Percentiles rank a stretch among this genome's conserved stretches.
Evolutionary conservation across 1,140 invertebrate species (phyloP).

Genomic region (Intoshia linei): DNA sequence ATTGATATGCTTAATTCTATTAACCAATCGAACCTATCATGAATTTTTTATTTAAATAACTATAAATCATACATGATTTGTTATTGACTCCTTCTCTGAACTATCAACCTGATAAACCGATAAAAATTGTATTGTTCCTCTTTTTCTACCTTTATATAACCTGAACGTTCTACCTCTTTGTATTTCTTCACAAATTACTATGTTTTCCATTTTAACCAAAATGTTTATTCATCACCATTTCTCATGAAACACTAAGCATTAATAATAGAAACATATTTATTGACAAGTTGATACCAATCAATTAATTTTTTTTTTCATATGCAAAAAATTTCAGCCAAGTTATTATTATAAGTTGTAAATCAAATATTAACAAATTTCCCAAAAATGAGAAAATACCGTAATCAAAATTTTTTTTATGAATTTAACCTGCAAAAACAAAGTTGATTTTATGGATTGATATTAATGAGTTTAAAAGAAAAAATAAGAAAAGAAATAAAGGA

Average conservation of each 20-base stretch:
- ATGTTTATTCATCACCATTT: background rate
- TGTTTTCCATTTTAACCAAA: slow-evolving; percentile 17
- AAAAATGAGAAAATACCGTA: too few species aligned
- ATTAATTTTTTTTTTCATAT: background rate
- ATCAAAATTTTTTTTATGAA: too few species aligned
- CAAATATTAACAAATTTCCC: background rate
- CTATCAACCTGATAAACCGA: slow-evolving; percentile 23
- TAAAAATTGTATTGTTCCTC: slow-evolving; percentile 22
- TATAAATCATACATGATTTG: slow-evolving; percentile 16
- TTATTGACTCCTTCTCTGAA: slow-evolving; percentile 17
- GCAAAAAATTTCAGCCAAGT: background rate
- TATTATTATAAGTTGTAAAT: background rate
- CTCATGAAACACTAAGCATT: background rate
- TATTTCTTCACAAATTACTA: slow-evolving; percentile 22
- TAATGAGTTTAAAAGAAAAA: too few species aligned
- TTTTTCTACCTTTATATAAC: slow-evolving; percentile 21
- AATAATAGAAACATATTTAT: background rate
- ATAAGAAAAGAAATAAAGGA: too few species aligned
- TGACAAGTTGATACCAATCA: too few species aligned
- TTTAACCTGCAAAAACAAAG: too few species aligned
- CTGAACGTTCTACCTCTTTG: slow-evolving; percentile 15
- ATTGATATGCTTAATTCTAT: slow-evolving; percentile 19
- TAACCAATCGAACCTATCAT: slow-evolving; percentile 19
- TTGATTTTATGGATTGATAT: too few species aligned
- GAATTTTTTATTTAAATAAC: background rate